Percentiles rank a stretch among this genome's conserved stretches.
These are phyloP conservation scores for Salvelinus fontinalis DNA, from an alignment of 2,113 vertebrate species.

Conservation along the genomic window DNA sequence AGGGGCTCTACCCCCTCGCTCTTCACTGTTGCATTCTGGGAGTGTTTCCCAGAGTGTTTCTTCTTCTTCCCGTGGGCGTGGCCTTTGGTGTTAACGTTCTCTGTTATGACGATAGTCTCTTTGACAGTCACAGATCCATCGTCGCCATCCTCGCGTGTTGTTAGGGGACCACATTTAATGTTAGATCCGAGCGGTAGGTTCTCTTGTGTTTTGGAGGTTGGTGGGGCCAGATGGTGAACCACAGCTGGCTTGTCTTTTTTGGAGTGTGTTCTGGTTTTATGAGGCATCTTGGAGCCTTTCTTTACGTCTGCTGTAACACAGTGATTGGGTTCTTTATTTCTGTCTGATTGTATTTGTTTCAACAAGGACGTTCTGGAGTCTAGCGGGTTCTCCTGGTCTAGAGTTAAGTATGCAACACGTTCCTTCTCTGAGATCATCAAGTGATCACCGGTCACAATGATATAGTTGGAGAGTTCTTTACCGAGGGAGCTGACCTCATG, in stretches of 20 bases:
- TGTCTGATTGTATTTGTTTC: conserved; percentile 16
- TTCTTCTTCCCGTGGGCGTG: conserved; percentile 71
- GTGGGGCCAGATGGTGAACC: conserved; percentile 38
- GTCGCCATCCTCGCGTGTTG: conserved; percentile 33
- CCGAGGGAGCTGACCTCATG: conserved; percentile 49
- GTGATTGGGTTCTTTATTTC: neutral
- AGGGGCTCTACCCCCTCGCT: conserved; percentile 33
- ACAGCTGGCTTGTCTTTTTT: conserved; percentile 62
- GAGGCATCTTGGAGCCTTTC: conserved; percentile 59
- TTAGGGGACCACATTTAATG: conserved; percentile 5
- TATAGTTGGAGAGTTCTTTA: conserved; percentile 49
- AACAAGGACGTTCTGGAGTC: neutral
- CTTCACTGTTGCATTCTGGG: conserved; percentile 38
- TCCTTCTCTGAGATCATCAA: conserved; percentile 43
- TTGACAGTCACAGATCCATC: conserved; percentile 27
- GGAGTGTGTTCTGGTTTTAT: conserved; percentile 63
- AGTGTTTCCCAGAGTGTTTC: conserved; percentile 61
- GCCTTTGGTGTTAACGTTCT: conserved; percentile 56
- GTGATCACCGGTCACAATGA: conserved; percentile 41
- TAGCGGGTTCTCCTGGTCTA: conserved; percentile 52
- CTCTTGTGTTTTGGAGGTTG: conserved; percentile 56
- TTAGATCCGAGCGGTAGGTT: conserved; percentile 31
- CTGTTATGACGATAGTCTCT: conserved; percentile 44
- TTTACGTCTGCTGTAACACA: conserved; percentile 4
- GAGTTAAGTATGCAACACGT: conserved; percentile 46